A percentile compares a stretch with the other conserved stretches of the same genome.
phyloP scores from a whole-genome alignment of 2,888 invertebrate species.

The Dasysyrphus albostriatus region DNA sequence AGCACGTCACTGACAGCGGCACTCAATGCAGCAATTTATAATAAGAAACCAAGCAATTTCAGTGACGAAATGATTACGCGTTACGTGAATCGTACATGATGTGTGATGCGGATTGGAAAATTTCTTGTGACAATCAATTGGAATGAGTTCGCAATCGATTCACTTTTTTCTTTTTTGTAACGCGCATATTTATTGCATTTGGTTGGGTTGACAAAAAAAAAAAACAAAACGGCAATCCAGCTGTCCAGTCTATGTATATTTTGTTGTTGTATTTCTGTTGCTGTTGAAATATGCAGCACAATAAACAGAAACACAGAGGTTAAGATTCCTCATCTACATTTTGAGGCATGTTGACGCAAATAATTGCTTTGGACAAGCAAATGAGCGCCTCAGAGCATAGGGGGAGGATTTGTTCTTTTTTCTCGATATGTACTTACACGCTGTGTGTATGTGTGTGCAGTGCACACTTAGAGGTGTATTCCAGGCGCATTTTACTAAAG shows the following conservation, averaged over 20 bases:
- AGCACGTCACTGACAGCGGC: constrained; percentile 70
- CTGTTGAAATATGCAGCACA: constrained; percentile 48
- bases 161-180: constrained; percentile 1
- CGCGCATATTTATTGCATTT: constrained; percentile 23
- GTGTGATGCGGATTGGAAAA: constrained; percentile 71
- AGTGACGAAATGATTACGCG: constrained; percentile 76
- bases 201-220: not conserved
- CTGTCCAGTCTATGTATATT: constrained; percentile 1
- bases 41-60: constrained; percentile 54
- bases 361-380: constrained; percentile 70
- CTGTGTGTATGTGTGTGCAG: not conserved
- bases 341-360: constrained; percentile 65
- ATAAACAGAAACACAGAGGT: constrained; percentile 11
- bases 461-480: not conserved
- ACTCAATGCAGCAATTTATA: constrained; percentile 61
- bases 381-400: constrained; percentile 32
- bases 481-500: constrained; percentile 29
- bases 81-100: constrained; percentile 63
- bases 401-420: constrained; percentile 17
- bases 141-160: constrained; percentile 25
- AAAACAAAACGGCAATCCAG: not conserved
- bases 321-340: constrained; percentile 70
- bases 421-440: constrained; percentile 33
- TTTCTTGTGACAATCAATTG: constrained; percentile 69
- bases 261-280: not conserved